Percentiles rank a stretch among this genome's conserved stretches.
Evolutionary conservation across 2,888 invertebrate genomes (phyloP).

Genomic region (Cotesia congregata): DNA sequence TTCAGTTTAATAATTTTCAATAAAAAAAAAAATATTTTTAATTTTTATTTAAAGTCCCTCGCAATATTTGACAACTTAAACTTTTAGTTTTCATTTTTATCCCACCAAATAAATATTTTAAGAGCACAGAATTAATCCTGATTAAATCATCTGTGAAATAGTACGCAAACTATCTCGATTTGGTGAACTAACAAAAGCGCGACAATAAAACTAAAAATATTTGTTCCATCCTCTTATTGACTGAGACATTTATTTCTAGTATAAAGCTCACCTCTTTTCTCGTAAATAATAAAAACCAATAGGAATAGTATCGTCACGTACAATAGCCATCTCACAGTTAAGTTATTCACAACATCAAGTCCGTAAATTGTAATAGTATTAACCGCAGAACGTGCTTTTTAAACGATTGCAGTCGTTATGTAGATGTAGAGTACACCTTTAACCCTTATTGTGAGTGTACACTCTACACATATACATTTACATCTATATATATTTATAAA

Average conservation of each 20-base stretch:
- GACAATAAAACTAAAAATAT: too few species aligned
- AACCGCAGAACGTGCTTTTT: neutral
- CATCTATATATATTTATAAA: neutral
- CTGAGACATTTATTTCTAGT: neutral
- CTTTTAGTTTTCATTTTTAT: too few species aligned
- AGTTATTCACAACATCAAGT: neutral
- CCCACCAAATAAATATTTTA: too few species aligned
- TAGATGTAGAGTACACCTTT: neutral
- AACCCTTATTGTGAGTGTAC: neutral
- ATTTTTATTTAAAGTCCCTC: too few species aligned
- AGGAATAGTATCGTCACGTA: neutral
- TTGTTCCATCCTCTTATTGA: neutral
- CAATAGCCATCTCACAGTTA: neutral
- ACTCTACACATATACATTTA: neutral
- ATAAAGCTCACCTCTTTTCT: neutral
- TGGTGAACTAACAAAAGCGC: too few species aligned
- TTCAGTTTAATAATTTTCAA: too few species aligned
- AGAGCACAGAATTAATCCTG: too few species aligned
- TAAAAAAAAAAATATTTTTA: too few species aligned
- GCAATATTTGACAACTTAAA: too few species aligned
- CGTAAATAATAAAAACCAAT: neutral
- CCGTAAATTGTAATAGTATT: neutral
- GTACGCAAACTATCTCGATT: too few species aligned
- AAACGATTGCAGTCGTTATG: neutral
- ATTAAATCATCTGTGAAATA: too few species aligned